Base-by-base conservation (phyloP, 1,140 invertebrate genomes). In the Andrena cerasifolii region DNA sequence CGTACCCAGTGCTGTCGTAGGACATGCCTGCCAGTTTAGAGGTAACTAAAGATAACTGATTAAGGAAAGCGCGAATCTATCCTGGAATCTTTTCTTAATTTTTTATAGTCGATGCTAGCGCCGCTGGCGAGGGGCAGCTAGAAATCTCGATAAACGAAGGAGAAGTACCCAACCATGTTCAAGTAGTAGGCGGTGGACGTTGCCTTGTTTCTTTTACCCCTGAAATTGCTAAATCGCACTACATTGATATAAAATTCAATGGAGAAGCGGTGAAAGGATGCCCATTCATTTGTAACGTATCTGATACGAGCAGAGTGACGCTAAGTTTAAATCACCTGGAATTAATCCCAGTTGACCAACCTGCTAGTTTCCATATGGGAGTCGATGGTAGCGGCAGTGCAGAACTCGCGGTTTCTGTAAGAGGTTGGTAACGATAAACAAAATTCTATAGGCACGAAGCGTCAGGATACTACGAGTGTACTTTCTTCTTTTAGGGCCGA, bases 131-230 rank as follows among this genome's bases (percentile, higher is more conserved):
- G 94, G 98, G 98, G 40, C 98, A 99, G 92, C 94, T 99, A 84
- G 98, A 99, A 94, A 99, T 99, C 89, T 98, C 98, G 73, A 98
- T 99, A 89, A 99, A 99, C 90, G 98, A 99, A 93, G 98, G 98
- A 78, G 98, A 99, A 94, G 97, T 99, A 43, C 98, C 98, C 49
- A 99, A 99, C 94, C 98, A 99, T 92, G 98, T 99, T 24, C 97
- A 98, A 92, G 97, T 98, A 18, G 96, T 99, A 7, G 98, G 98
- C 56, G 98, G 98, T 76, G 98, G 98, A 45, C 94, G 97, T 71
- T 99, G 98, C 90, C 94, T 99, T 33, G 98, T 99, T 12, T 98
- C 97, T 61, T 99, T 99, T 92, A 97, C 98, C 16, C 99, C 99
- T 21, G 98, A 99, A 89, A 94, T 96, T 74, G 94, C 96, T 10